Percentiles rank a stretch among this genome's conserved stretches.
phyloP scores from a whole-genome alignment of 2,797 vertebrate species.

The Dermochelys coriacea region DNA sequence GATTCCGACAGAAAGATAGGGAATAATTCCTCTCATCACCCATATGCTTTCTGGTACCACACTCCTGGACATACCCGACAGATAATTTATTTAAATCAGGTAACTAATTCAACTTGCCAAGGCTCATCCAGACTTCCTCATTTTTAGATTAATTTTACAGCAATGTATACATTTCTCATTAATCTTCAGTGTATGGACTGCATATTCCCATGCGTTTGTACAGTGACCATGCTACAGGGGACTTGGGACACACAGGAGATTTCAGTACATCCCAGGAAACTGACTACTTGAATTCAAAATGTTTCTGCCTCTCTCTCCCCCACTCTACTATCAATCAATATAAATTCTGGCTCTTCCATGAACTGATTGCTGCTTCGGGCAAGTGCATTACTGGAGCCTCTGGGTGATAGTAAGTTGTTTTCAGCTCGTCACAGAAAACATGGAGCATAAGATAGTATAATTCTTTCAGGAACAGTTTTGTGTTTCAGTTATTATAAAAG shows the following conservation, averaged over 20 bases:
- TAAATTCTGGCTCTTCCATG: neutral
- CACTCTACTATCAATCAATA: neutral
- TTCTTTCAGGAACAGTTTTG: neutral
- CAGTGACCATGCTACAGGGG: neutral
- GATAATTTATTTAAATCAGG: accelerated
- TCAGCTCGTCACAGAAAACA: neutral
- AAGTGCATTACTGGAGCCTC: neutral
- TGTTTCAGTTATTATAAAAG: neutral
- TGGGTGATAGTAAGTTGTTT: neutral
- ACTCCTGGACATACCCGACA: neutral
- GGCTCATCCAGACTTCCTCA: neutral
- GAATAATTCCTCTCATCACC: neutral
- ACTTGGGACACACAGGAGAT: neutral
- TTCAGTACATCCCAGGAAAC: neutral
- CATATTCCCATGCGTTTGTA: neutral
- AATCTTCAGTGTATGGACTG: neutral
- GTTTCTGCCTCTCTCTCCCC: neutral
- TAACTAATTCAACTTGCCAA: neutral
- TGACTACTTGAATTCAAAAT: neutral
- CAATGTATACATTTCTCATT: neutral
- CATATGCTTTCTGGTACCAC: neutral
- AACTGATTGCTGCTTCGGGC: neutral
- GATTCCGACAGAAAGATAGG: neutral
- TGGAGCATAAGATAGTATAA: neutral
- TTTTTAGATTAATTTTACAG: neutral